A percentile compares a stretch with the other conserved stretches of the same genome.
phyloP scores from a whole-genome alignment of 2,888 invertebrate species.

The Drosophila sordidapex region DNA sequence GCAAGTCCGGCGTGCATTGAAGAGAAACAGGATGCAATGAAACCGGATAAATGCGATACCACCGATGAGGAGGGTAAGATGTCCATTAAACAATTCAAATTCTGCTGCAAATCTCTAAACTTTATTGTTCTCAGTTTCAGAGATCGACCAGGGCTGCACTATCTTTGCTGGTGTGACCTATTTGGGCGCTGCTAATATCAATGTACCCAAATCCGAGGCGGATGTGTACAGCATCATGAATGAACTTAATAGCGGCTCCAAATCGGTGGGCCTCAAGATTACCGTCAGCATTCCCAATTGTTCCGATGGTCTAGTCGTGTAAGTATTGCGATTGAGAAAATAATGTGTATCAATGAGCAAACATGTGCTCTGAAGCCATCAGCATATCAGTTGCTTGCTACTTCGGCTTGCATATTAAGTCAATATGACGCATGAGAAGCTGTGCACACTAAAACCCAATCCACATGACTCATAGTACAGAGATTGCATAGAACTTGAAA shows the following conservation, averaged over 20 bases:
- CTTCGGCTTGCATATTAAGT: neutral
- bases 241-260: constrained; percentile 91
- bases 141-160: constrained; percentile 94
- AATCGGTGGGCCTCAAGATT: constrained; percentile 91
- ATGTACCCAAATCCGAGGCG: constrained; percentile 95
- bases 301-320: constrained; percentile 97
- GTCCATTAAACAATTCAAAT: neutral
- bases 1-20: constrained; percentile 82
- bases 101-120: neutral
- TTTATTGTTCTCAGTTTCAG: constrained; percentile 87
- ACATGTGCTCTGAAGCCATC: neutral
- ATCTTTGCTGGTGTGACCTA: constrained; percentile 97
- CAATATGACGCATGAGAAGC: neutral
- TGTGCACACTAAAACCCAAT: neutral
- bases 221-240: constrained; percentile 98
- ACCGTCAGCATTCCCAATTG: constrained; percentile 96
- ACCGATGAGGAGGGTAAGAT: constrained; percentile 90
- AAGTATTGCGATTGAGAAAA: constrained; percentile 84
- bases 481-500: neutral
- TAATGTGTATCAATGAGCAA: neutral
- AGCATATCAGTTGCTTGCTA: too few relatives aligned
- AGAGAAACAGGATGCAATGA: constrained; percentile 93
- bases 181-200: constrained; percentile 95
- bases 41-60: constrained; percentile 89
- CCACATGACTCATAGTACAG: neutral